These are phyloP conservation scores for Liopterus haemorrhoidalis DNA, from an alignment of 2,888 invertebrate species.

Conservation along the genomic window DNA sequence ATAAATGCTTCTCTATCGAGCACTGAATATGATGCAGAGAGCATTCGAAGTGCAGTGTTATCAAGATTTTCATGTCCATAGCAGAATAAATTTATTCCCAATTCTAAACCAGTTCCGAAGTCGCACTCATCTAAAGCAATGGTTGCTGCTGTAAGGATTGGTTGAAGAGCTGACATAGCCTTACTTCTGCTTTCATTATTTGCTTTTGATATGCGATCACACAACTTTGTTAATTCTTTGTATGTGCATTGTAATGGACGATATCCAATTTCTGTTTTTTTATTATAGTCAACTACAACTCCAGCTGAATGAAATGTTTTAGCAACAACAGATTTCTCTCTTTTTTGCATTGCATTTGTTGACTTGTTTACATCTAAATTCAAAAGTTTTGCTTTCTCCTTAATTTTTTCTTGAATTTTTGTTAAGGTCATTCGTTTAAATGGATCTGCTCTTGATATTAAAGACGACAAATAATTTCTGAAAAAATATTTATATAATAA, in stretches of 20 bases:
- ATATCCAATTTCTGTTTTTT: constrained; percentile 79
- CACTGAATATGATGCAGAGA: constrained; percentile 71
- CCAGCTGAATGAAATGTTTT: constrained; percentile 77
- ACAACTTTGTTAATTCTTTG: constrained; percentile 57
- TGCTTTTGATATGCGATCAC: constrained; percentile 59
- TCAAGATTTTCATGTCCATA: constrained; percentile 67
- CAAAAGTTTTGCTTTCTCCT: constrained; percentile 56
- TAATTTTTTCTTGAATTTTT: constrained; percentile 57
- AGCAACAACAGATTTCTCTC: constrained; percentile 58
- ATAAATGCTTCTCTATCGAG: constrained; percentile 66
- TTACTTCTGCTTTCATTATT: constrained; percentile 55
- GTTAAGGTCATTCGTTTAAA: constrained; percentile 58
- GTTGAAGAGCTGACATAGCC: constrained; percentile 66
- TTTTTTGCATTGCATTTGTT: constrained; percentile 54
- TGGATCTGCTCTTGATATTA: constrained; percentile 51
- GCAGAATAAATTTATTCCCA: constrained; percentile 79
- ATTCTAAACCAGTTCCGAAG: constrained; percentile 86
- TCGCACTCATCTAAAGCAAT: constrained; percentile 94
- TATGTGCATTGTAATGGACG: constrained; percentile 50
- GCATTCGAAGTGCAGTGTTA: constrained; percentile 55
- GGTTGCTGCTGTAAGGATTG: constrained; percentile 73
- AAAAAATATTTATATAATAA: constrained; percentile 28
- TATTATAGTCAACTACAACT: constrained; percentile 77
- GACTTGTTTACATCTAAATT: constrained; percentile 54
- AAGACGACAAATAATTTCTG: constrained; percentile 54